phyloP scores from a whole-genome alignment of 2,113 vertebrate genomes.

The Turnix velox region DNA sequence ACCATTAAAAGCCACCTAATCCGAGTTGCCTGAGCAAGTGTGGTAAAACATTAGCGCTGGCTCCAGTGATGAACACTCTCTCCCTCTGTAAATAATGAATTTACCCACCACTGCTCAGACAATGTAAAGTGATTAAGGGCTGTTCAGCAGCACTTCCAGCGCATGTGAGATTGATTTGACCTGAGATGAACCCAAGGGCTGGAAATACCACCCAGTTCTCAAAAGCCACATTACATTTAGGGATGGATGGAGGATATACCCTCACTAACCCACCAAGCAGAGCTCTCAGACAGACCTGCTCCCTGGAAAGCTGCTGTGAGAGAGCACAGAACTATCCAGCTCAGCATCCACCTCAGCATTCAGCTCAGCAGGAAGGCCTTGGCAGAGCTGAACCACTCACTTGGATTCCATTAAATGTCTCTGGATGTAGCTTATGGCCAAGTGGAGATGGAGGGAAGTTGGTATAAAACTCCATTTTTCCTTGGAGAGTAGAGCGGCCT shows the following conservation, averaged over 20 bases:
- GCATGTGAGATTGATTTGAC: slow-evolving; percentile 45
- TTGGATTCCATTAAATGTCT: neutral
- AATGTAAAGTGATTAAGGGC: slow-evolving; percentile 23
- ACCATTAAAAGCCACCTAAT: neutral
- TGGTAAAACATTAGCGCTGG: neutral
- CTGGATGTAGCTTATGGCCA: neutral
- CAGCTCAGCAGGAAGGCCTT: neutral
- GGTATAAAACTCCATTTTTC: neutral
- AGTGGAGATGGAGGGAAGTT: neutral
- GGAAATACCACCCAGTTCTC: slow-evolving; percentile 1
- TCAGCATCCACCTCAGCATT: neutral
- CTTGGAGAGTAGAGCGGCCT: neutral
- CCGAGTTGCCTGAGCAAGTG: neutral
- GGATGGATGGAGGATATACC: neutral
- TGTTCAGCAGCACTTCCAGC: neutral
- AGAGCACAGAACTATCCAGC: neutral
- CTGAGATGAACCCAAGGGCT: slow-evolving; percentile 9
- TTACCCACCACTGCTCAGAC: neutral
- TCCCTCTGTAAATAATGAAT: slow-evolving; percentile 8
- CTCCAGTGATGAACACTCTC: neutral
- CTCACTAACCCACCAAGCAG: neutral
- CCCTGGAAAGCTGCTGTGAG: neutral
- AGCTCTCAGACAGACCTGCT: neutral
- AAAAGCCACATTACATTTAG: slow-evolving; percentile 19
- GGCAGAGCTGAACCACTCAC: neutral